These are phyloP conservation scores for Scaptomyza montana DNA, from an alignment of 1,140 invertebrate genomes.

Conservation along the genomic window DNA sequence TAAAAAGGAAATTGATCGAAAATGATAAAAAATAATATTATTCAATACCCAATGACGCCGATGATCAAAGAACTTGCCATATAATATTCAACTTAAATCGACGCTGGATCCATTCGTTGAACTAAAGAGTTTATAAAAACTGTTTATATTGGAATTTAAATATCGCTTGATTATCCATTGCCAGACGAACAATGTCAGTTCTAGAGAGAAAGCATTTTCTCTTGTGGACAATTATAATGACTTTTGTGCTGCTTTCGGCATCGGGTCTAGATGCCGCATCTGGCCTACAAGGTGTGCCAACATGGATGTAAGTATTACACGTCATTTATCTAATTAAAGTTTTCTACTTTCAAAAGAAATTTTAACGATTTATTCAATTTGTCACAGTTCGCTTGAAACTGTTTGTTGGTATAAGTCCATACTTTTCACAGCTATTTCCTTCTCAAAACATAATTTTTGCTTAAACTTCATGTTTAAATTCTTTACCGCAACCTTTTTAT, in stretches of 20 bases:
- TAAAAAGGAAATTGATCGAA: conserved; percentile 12
- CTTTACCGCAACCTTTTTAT: no score
- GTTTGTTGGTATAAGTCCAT: no score
- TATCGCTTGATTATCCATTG: conserved; percentile 20
- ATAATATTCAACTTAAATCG: conserved; percentile 10
- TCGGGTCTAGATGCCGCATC: conserved; percentile 51
- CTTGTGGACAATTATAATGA: conserved; percentile 63
- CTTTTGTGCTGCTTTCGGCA: conserved; percentile 55
- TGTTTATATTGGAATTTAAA: conserved; percentile 12
- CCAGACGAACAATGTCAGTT: conserved; percentile 61
- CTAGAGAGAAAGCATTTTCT: conserved; percentile 66
- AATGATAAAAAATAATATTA: conserved; percentile 22
- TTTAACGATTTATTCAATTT: not conserved
- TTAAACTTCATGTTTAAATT: no score
- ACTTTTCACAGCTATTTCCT: no score
- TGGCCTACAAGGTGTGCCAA: conserved; percentile 74
- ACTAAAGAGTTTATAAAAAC: conserved; percentile 5
- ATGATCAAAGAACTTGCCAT: conserved; percentile 22
- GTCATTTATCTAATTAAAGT: conserved; percentile 7
- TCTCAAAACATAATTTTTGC: no score
- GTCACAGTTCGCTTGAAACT: no score
- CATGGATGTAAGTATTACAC: conserved; percentile 79
- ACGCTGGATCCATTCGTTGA: not conserved
- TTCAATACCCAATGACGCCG: conserved; percentile 17
- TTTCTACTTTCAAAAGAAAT: no score